These are phyloP conservation scores for Mystacides longicornis DNA, from an alignment of 2,888 invertebrate species.

Conservation along the genomic window DNA sequence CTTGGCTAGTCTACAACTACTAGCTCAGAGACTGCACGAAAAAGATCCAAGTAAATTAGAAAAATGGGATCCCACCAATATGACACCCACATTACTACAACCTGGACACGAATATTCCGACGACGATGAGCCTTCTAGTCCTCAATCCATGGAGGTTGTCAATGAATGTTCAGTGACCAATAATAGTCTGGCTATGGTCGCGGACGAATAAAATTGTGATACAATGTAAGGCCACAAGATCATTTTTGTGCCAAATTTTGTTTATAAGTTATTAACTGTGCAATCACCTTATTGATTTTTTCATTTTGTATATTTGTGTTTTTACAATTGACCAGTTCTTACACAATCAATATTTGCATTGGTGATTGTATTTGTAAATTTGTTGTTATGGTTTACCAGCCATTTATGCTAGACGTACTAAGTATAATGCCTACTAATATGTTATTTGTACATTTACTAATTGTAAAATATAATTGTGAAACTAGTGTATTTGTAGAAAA, in stretches of 20 bases:
- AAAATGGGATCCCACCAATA: slow-evolving; percentile 47
- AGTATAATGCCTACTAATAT: no score
- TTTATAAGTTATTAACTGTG: slow-evolving; percentile 33
- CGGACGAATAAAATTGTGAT: slow-evolving; percentile 38
- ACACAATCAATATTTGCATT: no score
- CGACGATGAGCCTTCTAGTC: slow-evolving; percentile 42
- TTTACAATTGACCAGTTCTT: no score
- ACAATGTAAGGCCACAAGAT: slow-evolving; percentile 50
- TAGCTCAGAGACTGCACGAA: slow-evolving; percentile 73
- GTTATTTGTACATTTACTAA: no score
- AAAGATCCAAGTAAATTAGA: slow-evolving; percentile 74
- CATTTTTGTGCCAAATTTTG: slow-evolving; percentile 56
- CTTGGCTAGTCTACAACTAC: slow-evolving; percentile 74
- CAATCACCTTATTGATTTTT: no score
- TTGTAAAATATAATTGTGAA: slow-evolving; percentile 16
- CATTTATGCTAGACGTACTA: no score
- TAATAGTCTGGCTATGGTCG: slow-evolving; percentile 40
- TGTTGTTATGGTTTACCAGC: no score
- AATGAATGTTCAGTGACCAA: slow-evolving; percentile 29
- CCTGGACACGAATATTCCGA: slow-evolving; percentile 49
- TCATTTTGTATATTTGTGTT: no score
- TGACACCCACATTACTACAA: slow-evolving; percentile 33
- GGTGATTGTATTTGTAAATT: no score
- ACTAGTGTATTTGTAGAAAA: no score
- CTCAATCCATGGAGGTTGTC: slow-evolving; percentile 21